Conservation (phyloP, 2,888 invertebrate species). For the Syrphus vitripennis region DNA sequence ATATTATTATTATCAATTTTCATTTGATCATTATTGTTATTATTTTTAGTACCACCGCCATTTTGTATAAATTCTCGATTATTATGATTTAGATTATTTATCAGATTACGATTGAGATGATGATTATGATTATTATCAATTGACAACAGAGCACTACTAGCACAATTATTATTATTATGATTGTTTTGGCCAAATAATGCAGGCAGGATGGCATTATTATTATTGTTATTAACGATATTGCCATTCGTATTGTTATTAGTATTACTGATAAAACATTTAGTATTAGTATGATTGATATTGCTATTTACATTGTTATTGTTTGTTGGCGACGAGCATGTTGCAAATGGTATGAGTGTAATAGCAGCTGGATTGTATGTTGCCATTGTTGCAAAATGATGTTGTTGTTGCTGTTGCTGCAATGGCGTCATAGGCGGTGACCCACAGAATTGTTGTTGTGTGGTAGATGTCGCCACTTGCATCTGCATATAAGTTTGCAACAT, state of each 20-base stretch:
- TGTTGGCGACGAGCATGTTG: constrained; percentile 73
- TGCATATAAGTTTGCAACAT: constrained; percentile 80
- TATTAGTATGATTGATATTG: constrained; percentile 80
- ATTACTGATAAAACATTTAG: constrained; percentile 76
- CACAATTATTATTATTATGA: constrained; percentile 70
- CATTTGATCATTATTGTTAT: neutral
- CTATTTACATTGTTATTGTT: constrained; percentile 80
- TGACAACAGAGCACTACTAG: constrained; percentile 72
- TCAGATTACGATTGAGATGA: constrained; percentile 63
- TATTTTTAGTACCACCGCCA: constrained; percentile 34
- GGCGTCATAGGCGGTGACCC: constrained; percentile 66
- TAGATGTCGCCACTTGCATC: constrained; percentile 75
- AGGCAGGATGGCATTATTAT: constrained; percentile 73
- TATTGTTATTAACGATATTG: constrained; percentile 31
- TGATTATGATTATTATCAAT: constrained; percentile 66
- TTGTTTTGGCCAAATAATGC: constrained; percentile 74
- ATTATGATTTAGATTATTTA: constrained; percentile 32
- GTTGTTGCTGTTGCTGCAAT: constrained; percentile 49
- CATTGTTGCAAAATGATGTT: constrained; percentile 75
- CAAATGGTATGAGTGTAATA: constrained; percentile 76
- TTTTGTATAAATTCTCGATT: constrained; percentile 26
- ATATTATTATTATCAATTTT: neutral
- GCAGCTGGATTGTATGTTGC: constrained; percentile 74
- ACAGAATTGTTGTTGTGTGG: constrained; percentile 76
- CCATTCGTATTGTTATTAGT: constrained; percentile 52